Base-by-base conservation (phyloP, 2,113 vertebrate species). In the Mesembrinibis cayennensis region DNA sequence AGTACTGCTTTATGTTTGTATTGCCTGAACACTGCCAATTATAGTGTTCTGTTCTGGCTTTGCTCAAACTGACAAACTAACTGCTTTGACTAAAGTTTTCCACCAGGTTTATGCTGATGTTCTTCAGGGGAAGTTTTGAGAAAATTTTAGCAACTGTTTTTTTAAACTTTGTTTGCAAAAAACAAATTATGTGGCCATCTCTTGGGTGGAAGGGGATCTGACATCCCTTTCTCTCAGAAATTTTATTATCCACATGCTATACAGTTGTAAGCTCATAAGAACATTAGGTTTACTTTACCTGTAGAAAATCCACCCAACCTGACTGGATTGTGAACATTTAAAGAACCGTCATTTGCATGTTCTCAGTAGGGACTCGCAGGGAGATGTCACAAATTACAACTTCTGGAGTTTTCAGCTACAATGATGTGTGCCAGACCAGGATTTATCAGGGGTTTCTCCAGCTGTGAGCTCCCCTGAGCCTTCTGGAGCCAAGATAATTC, bases 11-110 rank as follows among this genome's bases (percentile, higher is more conserved):
- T 32, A 7, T 78, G 27, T 87, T 74, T 82, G 34, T 49, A 7
- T 47, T 82, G 45, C 50, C 29, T 55, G 13, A 83, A 56, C 2
- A 2, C 67, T 67, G 29, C 12, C 22, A 34, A 1, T 49, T 71
- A n/a, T 1, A 29, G 13, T 40, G 34, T 84, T 93, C n/a, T 74
- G 32, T 84, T 95, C 69, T 92, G 55, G 87, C 88, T 92, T 86
- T 53, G 30, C 58, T 72, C 36, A 80, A 62, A 45, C 49, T 82
- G 73, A 87, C 58, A 73, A 59, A 58, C 52, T 16, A 30, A 50
- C 34, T 47, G 45, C 63, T 87, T 84, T 89, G 72, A 93, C 73
- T 94, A 84, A 95, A 72, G 72, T 76, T 95, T 95, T 95, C 91
- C 96, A 53, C 23, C 40, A 62, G 30, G 6, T 3, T 87, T 89